phyloP scores from a whole-genome alignment of 2,113 vertebrate species.

The Silurus glanis region DNA sequence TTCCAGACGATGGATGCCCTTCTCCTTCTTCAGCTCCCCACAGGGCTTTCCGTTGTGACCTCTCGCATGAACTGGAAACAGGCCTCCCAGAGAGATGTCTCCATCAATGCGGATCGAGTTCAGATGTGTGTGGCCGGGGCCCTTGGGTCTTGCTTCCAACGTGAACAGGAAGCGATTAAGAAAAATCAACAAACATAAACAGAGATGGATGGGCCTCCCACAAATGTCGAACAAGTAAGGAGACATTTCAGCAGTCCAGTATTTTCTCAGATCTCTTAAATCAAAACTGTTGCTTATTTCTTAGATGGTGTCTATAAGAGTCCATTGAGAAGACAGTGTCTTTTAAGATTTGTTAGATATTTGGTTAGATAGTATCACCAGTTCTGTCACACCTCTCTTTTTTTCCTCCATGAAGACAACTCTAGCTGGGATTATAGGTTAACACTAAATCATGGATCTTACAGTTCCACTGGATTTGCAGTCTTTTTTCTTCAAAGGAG shows the following conservation, averaged over 20 bases:
- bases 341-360: constrained; percentile 29
- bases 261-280: constrained; percentile 15
- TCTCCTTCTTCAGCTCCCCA: constrained; percentile 97
- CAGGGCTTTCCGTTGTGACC: constrained; percentile 92
- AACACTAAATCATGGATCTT: constrained; percentile 54
- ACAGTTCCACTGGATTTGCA: constrained; percentile 60
- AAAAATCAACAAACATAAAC: constrained; percentile 62
- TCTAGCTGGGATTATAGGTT: constrained; percentile 67
- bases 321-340: constrained; percentile 11
- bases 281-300: constrained; percentile 12
- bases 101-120: constrained; percentile 98
- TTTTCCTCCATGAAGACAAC: constrained; percentile 37
- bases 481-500: constrained; percentile 60
- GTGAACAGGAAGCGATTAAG: constrained; percentile 70
- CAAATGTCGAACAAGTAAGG: constrained; percentile 41
- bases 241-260: constrained; percentile 62
- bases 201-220: constrained; percentile 33
- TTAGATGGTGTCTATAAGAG: constrained; percentile 17
- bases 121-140: constrained; percentile 87
- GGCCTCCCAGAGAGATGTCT: constrained; percentile 92
- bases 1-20: constrained; percentile 94
- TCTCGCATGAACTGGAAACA: constrained; percentile 91
- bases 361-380: neutral
- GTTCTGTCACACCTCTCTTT: constrained; percentile 17
- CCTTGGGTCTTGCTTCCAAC: constrained; percentile 83